Evolutionary conservation across 2,797 vertebrate genomes (phyloP), one percentile per base, ranked within the genome.

Genomic region (Glyptemys insculpta): DNA sequence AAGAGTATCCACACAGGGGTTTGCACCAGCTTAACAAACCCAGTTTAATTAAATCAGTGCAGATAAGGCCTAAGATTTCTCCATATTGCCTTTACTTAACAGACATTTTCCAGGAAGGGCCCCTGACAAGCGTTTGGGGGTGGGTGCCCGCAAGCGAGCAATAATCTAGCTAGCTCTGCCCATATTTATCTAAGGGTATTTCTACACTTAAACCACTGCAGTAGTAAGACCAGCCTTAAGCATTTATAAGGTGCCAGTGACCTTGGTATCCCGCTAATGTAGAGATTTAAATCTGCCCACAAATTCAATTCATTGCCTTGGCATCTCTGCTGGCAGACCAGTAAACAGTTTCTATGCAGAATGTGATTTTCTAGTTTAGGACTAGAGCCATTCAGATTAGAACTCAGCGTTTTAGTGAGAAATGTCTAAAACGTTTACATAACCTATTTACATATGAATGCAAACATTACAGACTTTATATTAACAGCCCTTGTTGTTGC

Each of bases 361-460:
- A 81, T 80, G 94, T 0, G 56, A 94, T 97, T 97, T 97, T 92
- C 94, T 94, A 85, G 91, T 93, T 96, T 94, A 97, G 97, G 97
- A 96, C 96, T 86, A 79, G 89, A 97, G 94, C 92, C 93, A 95
- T 96, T 96, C 94, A 94, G 90, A 95, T 93, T 94, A 94, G 94
- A 97, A 97, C 95, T 96, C 95, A 92, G 95, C 91, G 6, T 95
- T 97, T 96, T 94, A 95, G 96, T 88, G 95, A 96, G 95, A 96
- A 96, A 96, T 96, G 96, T 96, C 97, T 97, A 94, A 95, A 97
- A 94, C 96, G 96, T 97, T 97, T 97, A 97, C 94, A 97, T 97
- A 97, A 95, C 96, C 95, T 97, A 97, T 97, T 97, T 97, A 97
- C 97, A 97, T 97, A 97, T 97, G 97, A 97, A 97, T 97, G 79